Evolutionary conservation across 2,113 vertebrate species (phyloP).

Genomic region (Nettapus auritus): DNA sequence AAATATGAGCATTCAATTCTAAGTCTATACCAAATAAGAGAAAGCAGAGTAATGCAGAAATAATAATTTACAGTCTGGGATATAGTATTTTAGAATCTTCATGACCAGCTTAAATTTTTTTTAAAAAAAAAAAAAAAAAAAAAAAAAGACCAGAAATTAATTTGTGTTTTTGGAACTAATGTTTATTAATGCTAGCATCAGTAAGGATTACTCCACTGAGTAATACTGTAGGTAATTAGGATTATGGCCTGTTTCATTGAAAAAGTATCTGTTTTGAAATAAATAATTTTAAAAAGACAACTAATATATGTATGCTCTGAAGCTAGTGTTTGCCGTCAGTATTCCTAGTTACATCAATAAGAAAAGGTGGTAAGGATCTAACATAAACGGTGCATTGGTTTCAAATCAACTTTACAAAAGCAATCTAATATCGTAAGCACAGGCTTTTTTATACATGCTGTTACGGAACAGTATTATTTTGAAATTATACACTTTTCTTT

Average conservation of each 20-base stretch:
- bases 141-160: neutral
- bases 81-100: conserved; percentile 58
- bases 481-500: neutral
- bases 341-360: neutral
- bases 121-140: no score
- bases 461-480: neutral
- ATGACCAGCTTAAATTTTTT: conserved; percentile 12
- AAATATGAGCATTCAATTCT: conserved; percentile 76
- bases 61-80: conserved; percentile 53
- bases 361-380: neutral
- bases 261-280: neutral
- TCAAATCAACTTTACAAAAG: neutral
- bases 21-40: conserved; percentile 62
- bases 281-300: neutral
- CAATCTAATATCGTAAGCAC: neutral
- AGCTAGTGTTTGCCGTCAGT: neutral
- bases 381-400: neutral
- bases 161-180: conserved; percentile 30
- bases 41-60: conserved; percentile 21
- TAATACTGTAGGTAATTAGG: neutral
- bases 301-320: neutral
- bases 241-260: neutral
- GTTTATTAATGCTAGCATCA: neutral
- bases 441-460: neutral
- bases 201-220: neutral